These are phyloP conservation scores for Drosophila murphyi DNA, from an alignment of 1,140 invertebrate species.

Conservation along the genomic window DNA sequence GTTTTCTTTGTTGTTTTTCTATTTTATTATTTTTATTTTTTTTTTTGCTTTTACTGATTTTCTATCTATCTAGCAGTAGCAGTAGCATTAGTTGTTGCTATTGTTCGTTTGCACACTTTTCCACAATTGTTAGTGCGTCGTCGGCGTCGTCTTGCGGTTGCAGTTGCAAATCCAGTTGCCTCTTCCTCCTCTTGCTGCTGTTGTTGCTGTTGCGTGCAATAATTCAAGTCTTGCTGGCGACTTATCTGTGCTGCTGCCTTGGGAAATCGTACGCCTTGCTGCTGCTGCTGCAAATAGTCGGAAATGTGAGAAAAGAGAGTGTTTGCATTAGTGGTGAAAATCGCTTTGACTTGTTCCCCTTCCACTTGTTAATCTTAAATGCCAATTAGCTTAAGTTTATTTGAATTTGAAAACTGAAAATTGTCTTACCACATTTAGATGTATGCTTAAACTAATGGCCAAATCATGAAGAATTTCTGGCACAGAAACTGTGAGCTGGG, in stretches of 20 bases:
- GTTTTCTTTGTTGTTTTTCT: slow-evolving; percentile 37
- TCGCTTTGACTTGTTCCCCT: not conserved
- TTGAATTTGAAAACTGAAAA: too few species aligned
- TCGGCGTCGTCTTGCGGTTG: slow-evolving; percentile 35
- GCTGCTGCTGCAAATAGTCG: slow-evolving; percentile 65
- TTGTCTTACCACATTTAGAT: too few species aligned
- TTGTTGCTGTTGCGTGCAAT: slow-evolving; percentile 75
- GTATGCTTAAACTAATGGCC: too few species aligned
- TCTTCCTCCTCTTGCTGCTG: slow-evolving; percentile 46
- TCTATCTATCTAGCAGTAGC: slow-evolving; percentile 52
- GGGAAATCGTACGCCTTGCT: slow-evolving; percentile 73
- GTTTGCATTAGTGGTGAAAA: slow-evolving; percentile 59
- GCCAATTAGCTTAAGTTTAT: too few species aligned
- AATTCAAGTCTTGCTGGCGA: slow-evolving; percentile 83
- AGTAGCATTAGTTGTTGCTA: slow-evolving; percentile 49
- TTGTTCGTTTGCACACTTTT: slow-evolving; percentile 77
- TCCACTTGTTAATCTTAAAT: too few species aligned
- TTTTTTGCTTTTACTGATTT: slow-evolving; percentile 61
- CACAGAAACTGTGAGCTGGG: too few species aligned
- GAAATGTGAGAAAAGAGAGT: slow-evolving; percentile 42
- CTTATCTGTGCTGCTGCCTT: slow-evolving; percentile 80
- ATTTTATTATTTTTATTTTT: slow-evolving; percentile 12
- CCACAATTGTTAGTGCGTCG: slow-evolving; percentile 74
- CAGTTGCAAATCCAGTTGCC: slow-evolving; percentile 35
- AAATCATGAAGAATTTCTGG: too few species aligned